Evolutionary conservation across 2,797 vertebrate species (phyloP).

Genomic region (Euthynnus affinis): DNA sequence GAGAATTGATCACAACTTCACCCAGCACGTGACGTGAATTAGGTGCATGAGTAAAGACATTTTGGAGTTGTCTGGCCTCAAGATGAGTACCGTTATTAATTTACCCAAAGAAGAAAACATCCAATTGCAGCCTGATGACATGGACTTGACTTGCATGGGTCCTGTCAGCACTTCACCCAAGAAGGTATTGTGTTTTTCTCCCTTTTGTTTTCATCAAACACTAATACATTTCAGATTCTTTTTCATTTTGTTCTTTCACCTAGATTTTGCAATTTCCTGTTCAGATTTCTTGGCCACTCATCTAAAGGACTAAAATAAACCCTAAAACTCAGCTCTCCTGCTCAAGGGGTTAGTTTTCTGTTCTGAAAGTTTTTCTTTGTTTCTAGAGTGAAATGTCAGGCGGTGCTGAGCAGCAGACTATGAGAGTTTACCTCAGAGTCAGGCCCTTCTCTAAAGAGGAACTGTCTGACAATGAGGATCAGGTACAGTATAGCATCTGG

Average conservation of each 20-base stretch:
- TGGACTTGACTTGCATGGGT: conserved; percentile 74
- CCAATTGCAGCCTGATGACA: conserved; percentile 63
- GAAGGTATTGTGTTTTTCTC: conserved; percentile 34
- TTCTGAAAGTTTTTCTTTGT: not conserved
- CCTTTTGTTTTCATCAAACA: not conserved
- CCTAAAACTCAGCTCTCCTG: not conserved
- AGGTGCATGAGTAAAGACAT: not conserved
- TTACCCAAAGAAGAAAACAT: conserved; percentile 48
- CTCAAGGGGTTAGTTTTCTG: not conserved
- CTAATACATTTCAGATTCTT: not conserved
- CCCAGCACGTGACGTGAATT: not conserved
- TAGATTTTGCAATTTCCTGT: not conserved
- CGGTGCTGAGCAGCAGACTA: conserved; percentile 82
- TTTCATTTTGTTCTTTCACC: not conserved
- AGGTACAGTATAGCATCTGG: conserved; percentile 78
- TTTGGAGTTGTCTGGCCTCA: conserved; percentile 3
- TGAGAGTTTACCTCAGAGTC: conserved; percentile 91
- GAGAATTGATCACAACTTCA: not conserved
- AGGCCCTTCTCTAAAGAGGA: conserved; percentile 90
- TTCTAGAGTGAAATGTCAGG: conserved; percentile 63
- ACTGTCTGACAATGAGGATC: conserved; percentile 84
- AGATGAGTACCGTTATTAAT: conserved; percentile 67
- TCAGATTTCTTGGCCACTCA: not conserved
- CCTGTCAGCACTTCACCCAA: conserved; percentile 49
- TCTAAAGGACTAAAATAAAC: not conserved